Percentiles rank a stretch among this genome's conserved stretches.
Conservation (phyloP, 37 sponge, comb jelly and placozoan species). For the Corticium candelabrum region DNA sequence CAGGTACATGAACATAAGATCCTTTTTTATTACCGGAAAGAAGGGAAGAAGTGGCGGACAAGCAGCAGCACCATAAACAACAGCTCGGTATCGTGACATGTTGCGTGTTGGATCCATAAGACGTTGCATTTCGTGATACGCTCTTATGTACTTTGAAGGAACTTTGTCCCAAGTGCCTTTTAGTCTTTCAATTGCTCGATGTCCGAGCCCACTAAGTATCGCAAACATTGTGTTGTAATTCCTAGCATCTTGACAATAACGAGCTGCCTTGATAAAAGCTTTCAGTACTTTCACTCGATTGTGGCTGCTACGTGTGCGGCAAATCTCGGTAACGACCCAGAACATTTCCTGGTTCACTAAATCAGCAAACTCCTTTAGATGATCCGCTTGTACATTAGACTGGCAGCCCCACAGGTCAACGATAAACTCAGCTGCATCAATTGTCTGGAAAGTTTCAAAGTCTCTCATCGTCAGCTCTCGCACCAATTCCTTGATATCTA, state of each 20-base stretch:
- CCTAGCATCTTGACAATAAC: background rate
- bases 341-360: background rate
- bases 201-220: constrained; percentile 51
- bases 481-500: background rate
- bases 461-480: background rate
- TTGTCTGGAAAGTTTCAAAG: background rate
- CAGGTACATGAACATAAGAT: constrained; percentile 80
- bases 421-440: background rate
- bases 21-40: constrained; percentile 95
- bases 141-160: constrained; percentile 45
- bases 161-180: constrained; percentile 78
- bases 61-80: constrained; percentile 39
- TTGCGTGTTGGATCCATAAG: constrained; percentile 89
- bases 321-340: background rate
- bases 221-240: background rate
- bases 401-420: background rate
- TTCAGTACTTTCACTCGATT: background rate
- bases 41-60: constrained; percentile 78
- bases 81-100: constrained; percentile 86
- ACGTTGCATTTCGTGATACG: constrained; percentile 47
- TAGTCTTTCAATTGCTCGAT: constrained; percentile 56
- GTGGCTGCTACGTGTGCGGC: background rate
- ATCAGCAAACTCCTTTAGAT: background rate
- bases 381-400: background rate
- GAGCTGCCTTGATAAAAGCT: background rate